phyloP scores from a whole-genome alignment of 1,140 invertebrate species.

The Scylla paramamosain region DNA sequence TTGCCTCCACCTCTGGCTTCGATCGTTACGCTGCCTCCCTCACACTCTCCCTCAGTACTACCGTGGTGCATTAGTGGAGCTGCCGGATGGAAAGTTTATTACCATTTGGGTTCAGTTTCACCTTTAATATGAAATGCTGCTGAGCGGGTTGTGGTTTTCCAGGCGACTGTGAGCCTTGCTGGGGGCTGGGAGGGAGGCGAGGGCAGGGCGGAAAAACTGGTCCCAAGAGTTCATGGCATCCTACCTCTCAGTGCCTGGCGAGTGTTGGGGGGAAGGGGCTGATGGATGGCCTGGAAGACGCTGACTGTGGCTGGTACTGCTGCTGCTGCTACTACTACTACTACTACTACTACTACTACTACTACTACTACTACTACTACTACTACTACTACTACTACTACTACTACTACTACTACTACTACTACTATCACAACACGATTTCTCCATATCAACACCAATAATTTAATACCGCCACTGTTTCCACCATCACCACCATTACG shows the following conservation, averaged over 20 bases:
- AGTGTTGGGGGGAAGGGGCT: not conserved
- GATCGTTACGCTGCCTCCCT: too few relatives aligned
- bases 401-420: too few relatives aligned
- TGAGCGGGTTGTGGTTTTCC: not conserved
- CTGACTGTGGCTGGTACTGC: too few relatives aligned
- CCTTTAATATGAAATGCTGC: constrained; percentile 12
- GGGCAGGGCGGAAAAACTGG: constrained; percentile 1
- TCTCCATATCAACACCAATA: too few relatives aligned
- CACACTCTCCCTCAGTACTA: not conserved
- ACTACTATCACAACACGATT: too few relatives aligned
- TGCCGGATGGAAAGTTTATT: not conserved
- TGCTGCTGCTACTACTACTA: too few relatives aligned
- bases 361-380: too few relatives aligned
- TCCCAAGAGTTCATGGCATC: constrained; percentile 3
- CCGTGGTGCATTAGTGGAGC: not conserved
- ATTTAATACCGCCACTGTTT: too few relatives aligned
- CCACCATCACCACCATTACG: too few relatives aligned
- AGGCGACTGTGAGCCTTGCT: not conserved
- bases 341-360: too few relatives aligned
- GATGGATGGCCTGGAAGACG: not conserved
- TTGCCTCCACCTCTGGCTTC: too few relatives aligned
- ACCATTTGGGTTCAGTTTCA: constrained; percentile 11
- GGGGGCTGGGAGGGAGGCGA: not conserved
- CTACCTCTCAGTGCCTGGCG: not conserved
- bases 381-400: too few relatives aligned